Conservation (phyloP, 1,140 invertebrate species). For the Drosophila tropicalis region DNA sequence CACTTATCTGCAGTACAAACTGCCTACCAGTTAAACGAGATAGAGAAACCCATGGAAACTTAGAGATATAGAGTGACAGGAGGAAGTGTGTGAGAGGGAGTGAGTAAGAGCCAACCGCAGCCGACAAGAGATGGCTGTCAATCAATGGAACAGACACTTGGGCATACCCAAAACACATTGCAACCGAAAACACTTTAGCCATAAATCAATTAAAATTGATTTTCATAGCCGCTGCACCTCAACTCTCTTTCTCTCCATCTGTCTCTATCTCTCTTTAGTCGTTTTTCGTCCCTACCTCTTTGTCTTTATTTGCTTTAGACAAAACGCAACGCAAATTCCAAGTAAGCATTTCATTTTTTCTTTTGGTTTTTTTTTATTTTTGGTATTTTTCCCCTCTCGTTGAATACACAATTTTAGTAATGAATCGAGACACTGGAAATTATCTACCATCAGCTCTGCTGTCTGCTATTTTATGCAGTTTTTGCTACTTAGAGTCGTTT, state of each 20-base stretch:
- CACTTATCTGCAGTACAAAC: slow-evolving; percentile 60
- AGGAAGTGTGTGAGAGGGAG: slow-evolving; percentile 15
- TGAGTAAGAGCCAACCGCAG: slow-evolving; percentile 15
- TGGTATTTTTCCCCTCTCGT: slow-evolving; percentile 8
- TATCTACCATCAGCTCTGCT: slow-evolving; percentile 56
- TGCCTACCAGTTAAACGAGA: slow-evolving; percentile 24
- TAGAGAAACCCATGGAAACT: no score
- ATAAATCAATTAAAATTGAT: slow-evolving; percentile 81
- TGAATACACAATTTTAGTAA: slow-evolving; percentile 47
- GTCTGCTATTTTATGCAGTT: slow-evolving; percentile 55
- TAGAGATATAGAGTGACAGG: background rate
- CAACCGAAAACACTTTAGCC: slow-evolving; percentile 72
- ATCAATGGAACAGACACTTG: slow-evolving; percentile 59
- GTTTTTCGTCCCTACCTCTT: background rate
- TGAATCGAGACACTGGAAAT: slow-evolving; percentile 74
- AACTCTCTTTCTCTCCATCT: background rate
- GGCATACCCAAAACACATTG: slow-evolving; percentile 49
- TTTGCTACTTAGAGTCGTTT: slow-evolving; percentile 66
- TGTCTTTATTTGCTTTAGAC: slow-evolving; percentile 36
- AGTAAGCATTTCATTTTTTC: slow-evolving; percentile 20
- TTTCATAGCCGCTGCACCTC: slow-evolving; percentile 28
- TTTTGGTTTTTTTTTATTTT: background rate
- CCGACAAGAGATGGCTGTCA: slow-evolving; percentile 63
- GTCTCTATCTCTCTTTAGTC: background rate
- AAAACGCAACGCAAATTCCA: slow-evolving; percentile 67